These are phyloP conservation scores for Parazoanthus swiftii DNA, from an alignment of 92 coral and sea anemone species.

Conservation along the genomic window DNA sequence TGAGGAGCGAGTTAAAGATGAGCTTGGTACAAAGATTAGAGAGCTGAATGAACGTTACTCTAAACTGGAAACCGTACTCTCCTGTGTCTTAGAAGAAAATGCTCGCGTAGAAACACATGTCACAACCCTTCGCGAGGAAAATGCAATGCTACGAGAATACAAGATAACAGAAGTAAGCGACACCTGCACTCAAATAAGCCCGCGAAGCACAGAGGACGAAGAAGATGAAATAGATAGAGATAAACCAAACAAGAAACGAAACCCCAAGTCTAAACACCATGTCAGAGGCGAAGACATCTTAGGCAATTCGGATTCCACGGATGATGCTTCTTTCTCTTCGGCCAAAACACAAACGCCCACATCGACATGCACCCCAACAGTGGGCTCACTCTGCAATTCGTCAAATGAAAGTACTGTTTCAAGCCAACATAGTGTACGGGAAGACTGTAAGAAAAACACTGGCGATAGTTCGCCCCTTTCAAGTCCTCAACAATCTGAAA, in stretches of 20 bases:
- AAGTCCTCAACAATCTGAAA: constrained; percentile 25
- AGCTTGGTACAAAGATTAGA: constrained; percentile 40
- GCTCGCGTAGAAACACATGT: constrained; percentile 62
- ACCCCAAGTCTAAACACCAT: background rate
- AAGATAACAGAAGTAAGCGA: constrained; percentile 80
- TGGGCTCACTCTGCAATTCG: background rate
- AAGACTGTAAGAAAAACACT: constrained; percentile 17
- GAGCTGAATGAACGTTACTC: constrained; percentile 59
- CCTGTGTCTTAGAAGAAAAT: constrained; percentile 75
- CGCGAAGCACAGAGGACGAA: constrained; percentile 72
- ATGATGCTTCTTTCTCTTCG: background rate
- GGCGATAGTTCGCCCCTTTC: background rate
- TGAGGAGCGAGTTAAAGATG: constrained; percentile 25
- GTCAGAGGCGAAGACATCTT: background rate
- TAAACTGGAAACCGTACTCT: constrained; percentile 74
- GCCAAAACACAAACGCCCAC: background rate
- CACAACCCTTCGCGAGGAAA: constrained; percentile 69
- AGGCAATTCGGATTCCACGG: background rate
- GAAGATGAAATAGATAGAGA: constrained; percentile 11
- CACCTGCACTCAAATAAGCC: constrained; percentile 76
- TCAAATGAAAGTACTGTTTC: background rate
- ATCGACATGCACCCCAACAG: background rate
- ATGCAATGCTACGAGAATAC: constrained; percentile 62
- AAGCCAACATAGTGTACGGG: background rate
- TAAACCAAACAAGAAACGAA: background rate